These are phyloP conservation scores for Caenorhabditis brenneri DNA, from an alignment of 1,140 invertebrate genomes.

Conservation along the genomic window DNA sequence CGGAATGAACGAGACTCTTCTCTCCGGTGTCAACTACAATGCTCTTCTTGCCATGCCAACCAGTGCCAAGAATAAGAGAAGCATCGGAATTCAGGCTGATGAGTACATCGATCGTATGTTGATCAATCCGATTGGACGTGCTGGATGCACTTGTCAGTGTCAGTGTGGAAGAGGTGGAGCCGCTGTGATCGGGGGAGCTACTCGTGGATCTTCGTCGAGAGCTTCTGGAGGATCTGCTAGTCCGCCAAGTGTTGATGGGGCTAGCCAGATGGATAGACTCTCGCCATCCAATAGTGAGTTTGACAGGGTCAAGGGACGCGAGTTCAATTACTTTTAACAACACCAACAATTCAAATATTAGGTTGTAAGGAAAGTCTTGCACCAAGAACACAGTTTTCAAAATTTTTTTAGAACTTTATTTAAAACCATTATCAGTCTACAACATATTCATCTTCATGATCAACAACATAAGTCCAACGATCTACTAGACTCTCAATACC, in stretches of 20 bases:
- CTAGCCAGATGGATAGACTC: constrained; percentile 8
- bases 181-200: not conserved
- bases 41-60: not conserved
- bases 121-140: not conserved
- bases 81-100: constrained; percentile 19
- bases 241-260: constrained; percentile 42
- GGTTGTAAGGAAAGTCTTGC: no score
- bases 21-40: constrained; percentile 4
- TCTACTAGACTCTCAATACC: no score
- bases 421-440: no score
- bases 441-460: no score
- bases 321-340: no score
- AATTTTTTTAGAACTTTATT: no score
- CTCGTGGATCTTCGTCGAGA: constrained; percentile 17
- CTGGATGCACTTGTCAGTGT: constrained; percentile 42
- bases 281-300: constrained; percentile 38
- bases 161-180: constrained; percentile 28
- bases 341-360: no score
- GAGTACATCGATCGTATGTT: constrained; percentile 1
- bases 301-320: no score
- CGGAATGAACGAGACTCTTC: not conserved
- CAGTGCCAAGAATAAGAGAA: constrained; percentile 32
- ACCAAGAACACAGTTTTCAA: no score
- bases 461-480: no score
- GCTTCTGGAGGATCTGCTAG: constrained; percentile 41